Evolutionary conservation across 2,113 vertebrate species (phyloP).

Genomic region (Atractosteus spatula): DNA sequence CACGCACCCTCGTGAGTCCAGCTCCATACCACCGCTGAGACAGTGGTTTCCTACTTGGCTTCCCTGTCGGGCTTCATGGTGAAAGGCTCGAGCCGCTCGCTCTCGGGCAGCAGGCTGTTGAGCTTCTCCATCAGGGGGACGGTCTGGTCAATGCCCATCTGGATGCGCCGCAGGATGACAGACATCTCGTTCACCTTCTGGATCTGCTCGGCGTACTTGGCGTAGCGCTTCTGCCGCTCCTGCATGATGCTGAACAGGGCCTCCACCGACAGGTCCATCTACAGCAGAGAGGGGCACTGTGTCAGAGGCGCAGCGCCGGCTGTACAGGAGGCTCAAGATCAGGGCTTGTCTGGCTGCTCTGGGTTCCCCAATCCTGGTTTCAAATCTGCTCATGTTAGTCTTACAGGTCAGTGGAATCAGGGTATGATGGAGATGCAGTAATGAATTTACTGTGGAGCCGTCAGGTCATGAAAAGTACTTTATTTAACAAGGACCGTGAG

Average conservation of each 20-base stretch:
- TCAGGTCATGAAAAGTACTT: too few relatives aligned
- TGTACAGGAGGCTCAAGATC: too few relatives aligned
- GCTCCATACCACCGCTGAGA: too few relatives aligned
- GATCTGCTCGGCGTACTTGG: slow-evolving; percentile 97
- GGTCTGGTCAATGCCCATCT: slow-evolving; percentile 98
- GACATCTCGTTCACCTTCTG: slow-evolving; percentile 99
- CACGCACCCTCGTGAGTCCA: too few relatives aligned
- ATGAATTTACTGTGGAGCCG: too few relatives aligned
- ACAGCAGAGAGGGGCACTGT: slow-evolving; percentile 11
- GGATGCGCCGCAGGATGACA: slow-evolving; percentile 90
- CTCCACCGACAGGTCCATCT: slow-evolving; percentile 95
- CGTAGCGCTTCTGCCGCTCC: slow-evolving; percentile 94
- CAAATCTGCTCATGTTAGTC: too few relatives aligned
- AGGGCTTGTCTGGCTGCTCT: too few relatives aligned
- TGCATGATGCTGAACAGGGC: slow-evolving; percentile 94
- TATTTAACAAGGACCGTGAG: too few relatives aligned
- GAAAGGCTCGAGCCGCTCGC: slow-evolving; percentile 89
- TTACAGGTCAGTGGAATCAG: too few relatives aligned
- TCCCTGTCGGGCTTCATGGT: slow-evolving; percentile 82
- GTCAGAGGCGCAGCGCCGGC: too few relatives aligned
- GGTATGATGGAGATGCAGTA: too few relatives aligned
- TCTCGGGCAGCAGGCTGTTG: slow-evolving; percentile 89
- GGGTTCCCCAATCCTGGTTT: too few relatives aligned
- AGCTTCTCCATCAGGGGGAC: slow-evolving; percentile 92
- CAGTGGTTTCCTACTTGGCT: slow-evolving; percentile 40